Conservation (phyloP, 1,140 invertebrate genomes). For the Drosophila eugracilis region DNA sequence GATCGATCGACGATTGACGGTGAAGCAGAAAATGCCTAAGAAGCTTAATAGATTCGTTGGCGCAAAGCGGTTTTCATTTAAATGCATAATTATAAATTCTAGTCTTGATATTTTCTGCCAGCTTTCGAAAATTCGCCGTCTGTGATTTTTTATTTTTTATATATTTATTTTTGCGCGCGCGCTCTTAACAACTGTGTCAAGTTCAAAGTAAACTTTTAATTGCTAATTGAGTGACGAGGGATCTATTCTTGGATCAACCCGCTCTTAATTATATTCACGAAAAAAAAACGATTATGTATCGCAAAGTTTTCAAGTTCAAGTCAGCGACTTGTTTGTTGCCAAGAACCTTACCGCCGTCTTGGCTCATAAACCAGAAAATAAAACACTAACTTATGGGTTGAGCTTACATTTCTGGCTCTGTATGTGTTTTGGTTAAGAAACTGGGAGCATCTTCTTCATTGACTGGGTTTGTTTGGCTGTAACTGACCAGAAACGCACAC, state of each 20-base stretch:
- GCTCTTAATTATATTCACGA: slow-evolving; percentile 53
- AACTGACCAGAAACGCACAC: slow-evolving; percentile 21
- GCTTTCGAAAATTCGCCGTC: slow-evolving; percentile 27
- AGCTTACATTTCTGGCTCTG: slow-evolving; percentile 17
- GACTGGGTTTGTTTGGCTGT: slow-evolving; percentile 30
- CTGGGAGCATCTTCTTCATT: slow-evolving; percentile 23
- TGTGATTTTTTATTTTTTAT: slow-evolving; percentile 19
- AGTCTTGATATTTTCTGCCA: slow-evolving; percentile 38
- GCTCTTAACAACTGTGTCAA: slow-evolving; percentile 65
- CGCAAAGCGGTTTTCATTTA: slow-evolving; percentile 47
- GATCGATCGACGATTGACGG: slow-evolving; percentile 53
- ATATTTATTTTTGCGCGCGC: slow-evolving; percentile 2
- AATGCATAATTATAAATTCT: slow-evolving; percentile 60
- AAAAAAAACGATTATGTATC: slow-evolving; percentile 53
- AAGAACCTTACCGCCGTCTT: slow-evolving; percentile 59
- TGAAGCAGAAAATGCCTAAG: slow-evolving; percentile 51
- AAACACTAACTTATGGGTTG: slow-evolving; percentile 8
- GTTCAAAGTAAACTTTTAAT: slow-evolving; percentile 65
- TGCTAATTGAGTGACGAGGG: slow-evolving; percentile 48
- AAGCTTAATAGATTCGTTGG: slow-evolving; percentile 40
- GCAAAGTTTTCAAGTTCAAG: slow-evolving; percentile 64
- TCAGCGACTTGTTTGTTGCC: slow-evolving; percentile 21
- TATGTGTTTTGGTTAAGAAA: neutral
- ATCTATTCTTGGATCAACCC: slow-evolving; percentile 60
- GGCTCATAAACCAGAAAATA: slow-evolving; percentile 54